Conservation (phyloP, 2,113 vertebrate genomes). For the Urocynchramus pylzowi region DNA sequence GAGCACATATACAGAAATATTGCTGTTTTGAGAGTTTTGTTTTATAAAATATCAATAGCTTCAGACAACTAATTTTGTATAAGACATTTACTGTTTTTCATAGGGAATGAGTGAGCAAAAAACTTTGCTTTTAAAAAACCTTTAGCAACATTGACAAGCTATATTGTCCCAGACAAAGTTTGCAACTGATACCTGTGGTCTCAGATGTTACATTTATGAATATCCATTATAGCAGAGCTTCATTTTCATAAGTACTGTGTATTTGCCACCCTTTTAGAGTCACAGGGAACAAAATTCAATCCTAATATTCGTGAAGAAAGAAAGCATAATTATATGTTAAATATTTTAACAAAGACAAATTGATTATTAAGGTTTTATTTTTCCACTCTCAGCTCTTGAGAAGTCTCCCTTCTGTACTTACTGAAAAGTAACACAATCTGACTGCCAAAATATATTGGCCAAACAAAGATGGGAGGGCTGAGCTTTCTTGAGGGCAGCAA, state of each 20-base stretch:
- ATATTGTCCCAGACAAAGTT: neutral
- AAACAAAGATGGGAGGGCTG: neutral
- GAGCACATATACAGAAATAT: neutral
- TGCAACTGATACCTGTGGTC: neutral
- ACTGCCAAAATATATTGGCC: neutral
- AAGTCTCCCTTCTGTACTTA: neutral
- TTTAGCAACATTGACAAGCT: neutral
- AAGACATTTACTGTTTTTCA: neutral
- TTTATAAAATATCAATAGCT: neutral
- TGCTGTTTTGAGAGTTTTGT: neutral
- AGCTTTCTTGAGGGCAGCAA: constrained; percentile 1
- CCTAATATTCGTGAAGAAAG: neutral
- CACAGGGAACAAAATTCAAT: neutral
- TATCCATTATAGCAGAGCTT: neutral
- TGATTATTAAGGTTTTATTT: neutral
- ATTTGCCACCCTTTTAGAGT: neutral
- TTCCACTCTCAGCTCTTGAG: neutral
- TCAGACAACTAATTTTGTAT: neutral
- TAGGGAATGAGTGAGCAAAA: neutral
- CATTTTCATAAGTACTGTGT: neutral
- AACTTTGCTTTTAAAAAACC: neutral
- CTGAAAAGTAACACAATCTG: neutral
- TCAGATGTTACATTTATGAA: neutral
- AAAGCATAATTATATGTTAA: neutral
- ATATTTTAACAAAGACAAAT: neutral